Evolutionary conservation across 1,140 invertebrate genomes (phyloP), one percentile per base, ranked within the genome.

Genomic region (Drosophila santomea): DNA sequence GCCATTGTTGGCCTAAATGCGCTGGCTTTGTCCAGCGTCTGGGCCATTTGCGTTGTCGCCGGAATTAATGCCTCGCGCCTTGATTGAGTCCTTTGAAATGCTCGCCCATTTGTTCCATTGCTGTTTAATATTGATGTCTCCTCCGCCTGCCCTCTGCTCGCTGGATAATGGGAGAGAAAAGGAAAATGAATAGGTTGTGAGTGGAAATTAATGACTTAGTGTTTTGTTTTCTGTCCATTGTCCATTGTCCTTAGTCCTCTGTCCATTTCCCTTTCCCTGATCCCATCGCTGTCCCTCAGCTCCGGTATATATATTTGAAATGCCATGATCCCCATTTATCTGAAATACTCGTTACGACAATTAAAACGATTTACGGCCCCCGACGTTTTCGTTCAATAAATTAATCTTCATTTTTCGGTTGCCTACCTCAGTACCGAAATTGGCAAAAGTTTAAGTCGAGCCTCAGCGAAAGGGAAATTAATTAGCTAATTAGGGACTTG

Each of bases 21-120:
- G 23, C 39, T 38, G 57, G 74, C 63, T 47, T 64, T 56, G 35
- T 75, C 64, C 41, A 76, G 64, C 69, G 74, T 48, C 61, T 67
- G 80, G 68, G 64, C 61, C 81, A 80, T 84, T 83, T 89, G 80
- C 55, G 80, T 67, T 78, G 84, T 77, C 73, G 76, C 61, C 74
- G 80, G 64, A 80, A 84, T 89, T 77, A 84, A 88, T 88, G 84
- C 67, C 76, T 71, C 78, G 76, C 85, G 75, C 84, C 82, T 89
- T 89, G 84, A 89, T 89, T 89, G 84, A 89, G 84, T 89, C 71
- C 74, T 84, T 74, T 90, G 84, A 84, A 89, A 80, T 78, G 84
- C 67, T 60, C 45, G 51, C 61, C 76, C 84, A 89, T 89, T 89
- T 89, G 61, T 89, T 72, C 50, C 82, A 62, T 69, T 72, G 77